Conservation (phyloP, 2,888 invertebrate species). For the Gryllus longicercus region DNA sequence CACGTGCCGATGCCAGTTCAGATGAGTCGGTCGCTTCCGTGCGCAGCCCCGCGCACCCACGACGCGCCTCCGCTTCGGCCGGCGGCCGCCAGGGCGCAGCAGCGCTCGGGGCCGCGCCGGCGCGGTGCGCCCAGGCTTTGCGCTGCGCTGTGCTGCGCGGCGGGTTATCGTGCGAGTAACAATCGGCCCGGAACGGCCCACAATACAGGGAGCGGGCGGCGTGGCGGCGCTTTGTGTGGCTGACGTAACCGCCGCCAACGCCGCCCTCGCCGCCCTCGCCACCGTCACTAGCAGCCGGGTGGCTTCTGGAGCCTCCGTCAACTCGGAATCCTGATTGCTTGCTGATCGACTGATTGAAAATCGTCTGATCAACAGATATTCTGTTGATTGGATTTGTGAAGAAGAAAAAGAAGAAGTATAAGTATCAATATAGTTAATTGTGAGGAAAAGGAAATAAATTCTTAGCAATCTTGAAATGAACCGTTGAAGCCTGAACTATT, state of each 20-base stretch:
- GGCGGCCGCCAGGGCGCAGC: not conserved
- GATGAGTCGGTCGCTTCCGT: too few species aligned
- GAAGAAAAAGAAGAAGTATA: too few species aligned
- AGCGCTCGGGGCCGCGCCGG: not conserved
- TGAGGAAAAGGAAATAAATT: too few species aligned
- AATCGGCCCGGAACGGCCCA: not conserved
- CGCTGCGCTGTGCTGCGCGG: not conserved
- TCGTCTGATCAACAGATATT: too few species aligned
- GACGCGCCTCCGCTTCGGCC: not conserved
- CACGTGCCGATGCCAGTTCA: too few species aligned
- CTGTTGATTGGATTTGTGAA: too few species aligned
- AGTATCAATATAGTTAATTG: accelerated
- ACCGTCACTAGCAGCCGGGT: not conserved
- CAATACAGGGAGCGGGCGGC: not conserved
- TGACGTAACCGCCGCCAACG: not conserved
- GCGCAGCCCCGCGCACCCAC: too few species aligned
- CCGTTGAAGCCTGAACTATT: too few species aligned
- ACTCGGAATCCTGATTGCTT: not conserved
- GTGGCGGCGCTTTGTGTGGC: not conserved
- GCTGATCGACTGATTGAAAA: too few species aligned
- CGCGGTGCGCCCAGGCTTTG: too few species aligned
- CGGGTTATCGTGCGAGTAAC: not conserved
- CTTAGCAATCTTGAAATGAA: too few species aligned
- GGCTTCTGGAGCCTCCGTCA: not conserved
- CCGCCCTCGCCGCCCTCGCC: not conserved